A percentile compares a stretch with the other conserved stretches of the same genome.
Evolutionary conservation across 2,888 invertebrate species (phyloP).

Genomic region (Spodoptera picta): DNA sequence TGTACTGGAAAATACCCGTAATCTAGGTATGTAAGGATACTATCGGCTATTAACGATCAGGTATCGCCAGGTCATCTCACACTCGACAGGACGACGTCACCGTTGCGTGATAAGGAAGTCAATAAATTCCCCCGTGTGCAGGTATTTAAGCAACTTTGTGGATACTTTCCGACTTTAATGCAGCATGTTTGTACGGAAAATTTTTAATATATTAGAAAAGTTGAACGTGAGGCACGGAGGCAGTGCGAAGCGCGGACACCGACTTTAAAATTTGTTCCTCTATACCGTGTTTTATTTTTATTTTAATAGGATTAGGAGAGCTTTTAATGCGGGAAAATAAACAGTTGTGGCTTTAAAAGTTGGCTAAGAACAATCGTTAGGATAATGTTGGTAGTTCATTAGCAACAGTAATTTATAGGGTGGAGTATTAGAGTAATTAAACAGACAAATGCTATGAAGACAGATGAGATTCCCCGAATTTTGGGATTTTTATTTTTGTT

Average conservation of each 20-base stretch:
- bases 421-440: constrained; percentile 52
- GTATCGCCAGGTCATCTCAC: constrained; percentile 4
- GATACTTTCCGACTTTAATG: constrained; percentile 67
- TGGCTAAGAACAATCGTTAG: constrained; percentile 71
- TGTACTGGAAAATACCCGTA: background rate
- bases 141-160: constrained; percentile 65
- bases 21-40: background rate
- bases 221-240: constrained; percentile 64
- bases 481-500: constrained; percentile 13
- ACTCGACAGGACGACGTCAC: constrained; percentile 14
- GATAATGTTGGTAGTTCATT: constrained; percentile 68
- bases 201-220: constrained; percentile 82
- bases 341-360: constrained; percentile 69
- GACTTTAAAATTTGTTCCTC: constrained; percentile 76
- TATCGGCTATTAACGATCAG: background rate
- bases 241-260: constrained; percentile 60
- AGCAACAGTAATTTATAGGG: constrained; percentile 60
- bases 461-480: constrained; percentile 27
- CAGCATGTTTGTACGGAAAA: constrained; percentile 71
- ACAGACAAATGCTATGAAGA: constrained; percentile 43
- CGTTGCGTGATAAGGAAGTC: constrained; percentile 37
- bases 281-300: constrained; percentile 68
- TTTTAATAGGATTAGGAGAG: constrained; percentile 72
- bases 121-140: constrained; percentile 56
- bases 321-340: constrained; percentile 69